Conservation (phyloP, 2,888 invertebrate species). For the Zonitis immaculata region DNA sequence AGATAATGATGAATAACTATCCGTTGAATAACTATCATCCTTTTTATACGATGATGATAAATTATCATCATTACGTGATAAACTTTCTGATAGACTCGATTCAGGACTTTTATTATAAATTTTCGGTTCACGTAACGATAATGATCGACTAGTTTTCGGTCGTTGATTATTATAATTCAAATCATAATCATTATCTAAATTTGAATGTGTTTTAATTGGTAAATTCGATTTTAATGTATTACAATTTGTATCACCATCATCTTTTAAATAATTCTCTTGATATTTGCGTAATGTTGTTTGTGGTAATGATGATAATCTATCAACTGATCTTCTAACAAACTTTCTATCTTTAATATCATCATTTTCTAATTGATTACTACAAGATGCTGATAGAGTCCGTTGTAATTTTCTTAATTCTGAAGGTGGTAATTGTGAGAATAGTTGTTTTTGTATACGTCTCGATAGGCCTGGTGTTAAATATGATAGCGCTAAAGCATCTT, state of each 20-base stretch:
- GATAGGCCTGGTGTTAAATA: slow-evolving; percentile 68
- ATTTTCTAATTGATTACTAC: slow-evolving; percentile 16
- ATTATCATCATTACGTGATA: slow-evolving; percentile 24
- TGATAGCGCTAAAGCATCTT: slow-evolving; percentile 64
- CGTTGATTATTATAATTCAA: slow-evolving; percentile 27
- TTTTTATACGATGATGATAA: slow-evolving; percentile 26
- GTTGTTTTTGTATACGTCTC: slow-evolving; percentile 65
- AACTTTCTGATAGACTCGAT: slow-evolving; percentile 41
- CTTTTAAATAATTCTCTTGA: too few relatives aligned
- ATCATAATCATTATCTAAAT: slow-evolving; percentile 21
- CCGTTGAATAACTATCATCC: slow-evolving; percentile 23
- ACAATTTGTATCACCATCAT: slow-evolving; percentile 26
- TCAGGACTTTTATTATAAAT: slow-evolving; percentile 41
- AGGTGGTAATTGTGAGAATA: slow-evolving; percentile 65
- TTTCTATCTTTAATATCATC: slow-evolving; percentile 13
- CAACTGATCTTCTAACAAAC: slow-evolving; percentile 26
- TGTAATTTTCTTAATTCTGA: slow-evolving; percentile 63
- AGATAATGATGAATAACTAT: slow-evolving; percentile 15
- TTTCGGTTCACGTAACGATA: slow-evolving; percentile 33
- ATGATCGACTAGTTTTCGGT: slow-evolving; percentile 32
- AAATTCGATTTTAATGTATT: slow-evolving; percentile 31
- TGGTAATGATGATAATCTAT: slow-evolving; percentile 24
- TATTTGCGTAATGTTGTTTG: too few relatives aligned
- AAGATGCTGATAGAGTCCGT: slow-evolving; percentile 54
- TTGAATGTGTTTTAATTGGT: slow-evolving; percentile 35